Conservation (phyloP, 2,113 vertebrate genomes). For the Hydropotes inermis region DNA sequence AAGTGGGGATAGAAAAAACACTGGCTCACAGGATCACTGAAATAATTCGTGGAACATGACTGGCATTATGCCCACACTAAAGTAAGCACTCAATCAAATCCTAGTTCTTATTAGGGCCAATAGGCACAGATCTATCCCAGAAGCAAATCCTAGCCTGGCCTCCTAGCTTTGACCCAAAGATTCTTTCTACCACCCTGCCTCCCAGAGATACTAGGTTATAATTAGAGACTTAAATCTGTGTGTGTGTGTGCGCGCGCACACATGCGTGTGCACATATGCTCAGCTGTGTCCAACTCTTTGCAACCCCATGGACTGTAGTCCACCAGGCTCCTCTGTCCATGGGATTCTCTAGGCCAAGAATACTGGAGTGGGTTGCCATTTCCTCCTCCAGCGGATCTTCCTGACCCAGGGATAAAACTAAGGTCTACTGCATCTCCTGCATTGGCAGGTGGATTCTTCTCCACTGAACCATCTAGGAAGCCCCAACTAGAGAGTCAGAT, state of each 20-base stretch:
- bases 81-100: not conserved
- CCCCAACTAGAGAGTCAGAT: not conserved
- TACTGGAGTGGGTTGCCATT: not conserved
- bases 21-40: slow-evolving; percentile 21
- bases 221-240: not conserved
- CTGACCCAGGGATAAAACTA: not conserved
- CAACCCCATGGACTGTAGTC: not conserved
- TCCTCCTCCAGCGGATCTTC: not conserved
- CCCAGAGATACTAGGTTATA: not conserved
- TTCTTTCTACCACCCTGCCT: not conserved
- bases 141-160: not conserved
- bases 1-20: slow-evolving; percentile 8
- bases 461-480: not conserved
- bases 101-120: not conserved
- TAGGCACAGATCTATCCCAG: not conserved
- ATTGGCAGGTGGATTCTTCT: not conserved
- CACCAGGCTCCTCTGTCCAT: not conserved
- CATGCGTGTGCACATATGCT: accelerated
- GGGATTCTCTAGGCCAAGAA: not conserved
- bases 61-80: not conserved
- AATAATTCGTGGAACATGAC: slow-evolving; percentile 34
- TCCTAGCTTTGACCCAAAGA: not conserved
- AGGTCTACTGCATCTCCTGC: not conserved
- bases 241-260: accelerated
- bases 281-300: not conserved